Conservation (phyloP, 2,888 invertebrate genomes). For the Spodoptera littoralis region DNA sequence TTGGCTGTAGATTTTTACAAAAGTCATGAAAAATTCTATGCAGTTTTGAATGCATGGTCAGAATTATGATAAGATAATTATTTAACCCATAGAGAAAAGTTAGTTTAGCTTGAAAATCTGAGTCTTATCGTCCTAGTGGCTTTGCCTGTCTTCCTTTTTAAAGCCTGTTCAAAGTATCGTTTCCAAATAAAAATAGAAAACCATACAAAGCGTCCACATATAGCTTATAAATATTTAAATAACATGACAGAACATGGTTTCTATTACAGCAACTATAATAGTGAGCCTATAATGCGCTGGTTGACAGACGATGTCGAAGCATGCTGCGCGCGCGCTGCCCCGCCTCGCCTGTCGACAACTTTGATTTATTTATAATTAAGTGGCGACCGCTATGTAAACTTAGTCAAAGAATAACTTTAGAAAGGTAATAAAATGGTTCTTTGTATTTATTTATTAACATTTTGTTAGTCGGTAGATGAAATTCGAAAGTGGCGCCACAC, state of each 20-base stretch:
- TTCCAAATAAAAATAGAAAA: too few relatives aligned
- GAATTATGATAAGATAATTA: too few relatives aligned
- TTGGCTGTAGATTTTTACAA: too few relatives aligned
- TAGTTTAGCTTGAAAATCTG: too few relatives aligned
- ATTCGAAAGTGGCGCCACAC: too few relatives aligned
- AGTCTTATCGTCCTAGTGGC: too few relatives aligned
- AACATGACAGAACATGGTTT: constrained; percentile 38
- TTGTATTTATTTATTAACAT: constrained; percentile 2
- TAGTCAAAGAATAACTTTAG: constrained; percentile 27
- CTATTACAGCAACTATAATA: constrained; percentile 40
- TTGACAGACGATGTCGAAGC: constrained; percentile 36
- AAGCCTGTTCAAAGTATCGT: too few relatives aligned
- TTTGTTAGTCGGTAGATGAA: too few relatives aligned
- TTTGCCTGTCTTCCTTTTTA: too few relatives aligned
- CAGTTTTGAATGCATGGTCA: too few relatives aligned
- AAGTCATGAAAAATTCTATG: too few relatives aligned
- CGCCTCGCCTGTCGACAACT: constrained; percentile 24
- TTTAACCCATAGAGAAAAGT: too few relatives aligned
- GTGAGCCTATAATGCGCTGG: constrained; percentile 33
- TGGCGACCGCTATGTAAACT: constrained; percentile 31
- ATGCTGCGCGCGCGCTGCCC: constrained; percentile 17
- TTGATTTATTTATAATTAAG: constrained; percentile 51
- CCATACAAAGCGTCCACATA: background rate
- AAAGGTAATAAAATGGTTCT: background rate
- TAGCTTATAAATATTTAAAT: constrained; percentile 27